Percentiles rank a stretch among this genome's conserved stretches.
Evolutionary conservation across 1,140 invertebrate species (phyloP).

Genomic region (Sogatella furcifera): DNA sequence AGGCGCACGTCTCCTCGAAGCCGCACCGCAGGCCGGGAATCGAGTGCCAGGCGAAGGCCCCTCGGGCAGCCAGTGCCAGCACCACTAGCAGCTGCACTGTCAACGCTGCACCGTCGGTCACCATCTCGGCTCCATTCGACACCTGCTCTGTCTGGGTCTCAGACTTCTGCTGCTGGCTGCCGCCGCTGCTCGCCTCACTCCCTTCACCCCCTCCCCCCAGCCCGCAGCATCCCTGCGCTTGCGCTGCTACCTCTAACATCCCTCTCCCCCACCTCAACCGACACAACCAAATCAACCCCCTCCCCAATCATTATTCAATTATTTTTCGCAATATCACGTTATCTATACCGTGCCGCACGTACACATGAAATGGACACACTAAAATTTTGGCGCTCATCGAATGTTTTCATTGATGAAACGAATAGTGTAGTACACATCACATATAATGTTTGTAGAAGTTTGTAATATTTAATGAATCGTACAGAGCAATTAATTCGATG

Average conservation of each 20-base stretch:
- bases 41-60: not conserved
- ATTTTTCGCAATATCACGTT: not conserved
- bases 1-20: not conserved
- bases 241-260: not conserved
- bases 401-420: too few relatives aligned
- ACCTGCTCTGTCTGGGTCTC: not conserved
- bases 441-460: too few relatives aligned
- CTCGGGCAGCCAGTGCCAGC: not conserved
- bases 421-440: too few relatives aligned
- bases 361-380: too few relatives aligned
- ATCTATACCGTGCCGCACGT: too few relatives aligned
- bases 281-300: not conserved
- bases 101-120: not conserved
- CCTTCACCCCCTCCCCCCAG: too few relatives aligned
- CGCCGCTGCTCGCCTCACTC: too few relatives aligned
- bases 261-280: not conserved
- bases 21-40: not conserved
- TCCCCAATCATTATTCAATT: slow-evolving; percentile 1
- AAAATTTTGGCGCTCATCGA: too few relatives aligned
- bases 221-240: too few relatives aligned
- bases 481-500: too few relatives aligned
- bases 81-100: not conserved
- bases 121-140: not conserved
- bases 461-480: too few relatives aligned
- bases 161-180: not conserved